Conservation (phyloP, 2,797 vertebrate genomes). For the Pantherophis alleghaniensis region DNA sequence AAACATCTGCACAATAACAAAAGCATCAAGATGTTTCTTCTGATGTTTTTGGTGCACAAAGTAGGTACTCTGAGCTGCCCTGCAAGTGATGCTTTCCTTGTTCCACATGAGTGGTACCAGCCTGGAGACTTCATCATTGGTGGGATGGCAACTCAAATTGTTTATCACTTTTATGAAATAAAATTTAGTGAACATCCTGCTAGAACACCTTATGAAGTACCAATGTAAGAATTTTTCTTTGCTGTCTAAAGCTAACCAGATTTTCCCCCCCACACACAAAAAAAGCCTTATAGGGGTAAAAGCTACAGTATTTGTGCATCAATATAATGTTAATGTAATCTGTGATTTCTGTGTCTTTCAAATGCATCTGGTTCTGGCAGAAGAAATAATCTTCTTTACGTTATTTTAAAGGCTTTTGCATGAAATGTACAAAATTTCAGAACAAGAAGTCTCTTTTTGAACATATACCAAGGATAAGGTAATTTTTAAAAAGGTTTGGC, state of each 20-base stretch:
- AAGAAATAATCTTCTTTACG: background rate
- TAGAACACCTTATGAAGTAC: background rate
- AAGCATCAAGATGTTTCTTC: background rate
- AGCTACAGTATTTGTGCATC: background rate
- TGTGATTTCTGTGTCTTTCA: background rate
- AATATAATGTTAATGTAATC: background rate
- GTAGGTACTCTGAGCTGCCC: no score
- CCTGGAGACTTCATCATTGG: background rate
- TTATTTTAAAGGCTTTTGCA: background rate
- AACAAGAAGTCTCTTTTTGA: background rate
- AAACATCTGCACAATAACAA: background rate
- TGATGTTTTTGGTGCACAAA: background rate
- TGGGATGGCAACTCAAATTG: rapidly evolving
- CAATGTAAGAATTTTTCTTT: background rate
- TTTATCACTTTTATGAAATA: background rate
- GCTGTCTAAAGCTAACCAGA: background rate
- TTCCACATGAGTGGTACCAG: background rate
- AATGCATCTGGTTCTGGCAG: background rate
- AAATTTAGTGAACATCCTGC: background rate
- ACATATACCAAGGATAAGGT: rapidly evolving
- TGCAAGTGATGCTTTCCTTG: no score
- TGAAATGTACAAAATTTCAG: no score
- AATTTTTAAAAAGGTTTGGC: background rate
- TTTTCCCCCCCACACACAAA: rapidly evolving
- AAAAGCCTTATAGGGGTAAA: background rate